Conservation (phyloP, 2,113 vertebrate genomes). For the Tor tambroides region DNA sequence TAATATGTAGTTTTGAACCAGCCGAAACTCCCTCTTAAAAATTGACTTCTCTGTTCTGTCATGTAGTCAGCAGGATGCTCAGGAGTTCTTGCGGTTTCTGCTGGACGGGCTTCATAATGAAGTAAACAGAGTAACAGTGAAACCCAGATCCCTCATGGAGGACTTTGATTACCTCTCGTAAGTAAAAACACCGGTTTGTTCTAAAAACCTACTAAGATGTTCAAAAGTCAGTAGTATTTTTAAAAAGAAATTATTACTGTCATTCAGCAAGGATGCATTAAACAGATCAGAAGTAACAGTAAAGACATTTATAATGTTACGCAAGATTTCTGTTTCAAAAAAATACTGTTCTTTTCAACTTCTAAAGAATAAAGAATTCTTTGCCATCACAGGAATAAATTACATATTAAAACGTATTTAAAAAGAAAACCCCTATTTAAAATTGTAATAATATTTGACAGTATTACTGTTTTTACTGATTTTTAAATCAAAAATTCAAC, state of each 20-base stretch:
- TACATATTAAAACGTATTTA: neutral
- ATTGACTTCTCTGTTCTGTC: neutral
- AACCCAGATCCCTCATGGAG: constrained; percentile 74
- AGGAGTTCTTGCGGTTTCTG: constrained; percentile 94
- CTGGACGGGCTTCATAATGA: constrained; percentile 92
- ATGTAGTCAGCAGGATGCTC: constrained; percentile 93
- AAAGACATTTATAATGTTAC: neutral
- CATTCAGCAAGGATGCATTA: neutral
- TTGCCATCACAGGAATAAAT: neutral
- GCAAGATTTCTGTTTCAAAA: neutral
- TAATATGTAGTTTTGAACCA: neutral
- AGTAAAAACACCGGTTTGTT: constrained; percentile 63
- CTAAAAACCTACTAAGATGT: neutral
- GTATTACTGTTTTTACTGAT: neutral
- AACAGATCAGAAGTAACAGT: neutral
- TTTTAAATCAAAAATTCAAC: neutral
- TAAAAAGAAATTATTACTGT: neutral
- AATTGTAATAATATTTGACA: neutral
- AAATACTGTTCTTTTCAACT: neutral
- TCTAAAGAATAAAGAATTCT: neutral
- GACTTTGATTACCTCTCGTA: constrained; percentile 90
- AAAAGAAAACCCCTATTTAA: neutral
- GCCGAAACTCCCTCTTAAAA: neutral
- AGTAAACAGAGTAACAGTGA: constrained; percentile 85
- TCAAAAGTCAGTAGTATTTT: neutral